These are phyloP conservation scores for Acrocyrtus sp. DNA, from an alignment of 2,888 invertebrate genomes.

Conservation along the genomic window DNA sequence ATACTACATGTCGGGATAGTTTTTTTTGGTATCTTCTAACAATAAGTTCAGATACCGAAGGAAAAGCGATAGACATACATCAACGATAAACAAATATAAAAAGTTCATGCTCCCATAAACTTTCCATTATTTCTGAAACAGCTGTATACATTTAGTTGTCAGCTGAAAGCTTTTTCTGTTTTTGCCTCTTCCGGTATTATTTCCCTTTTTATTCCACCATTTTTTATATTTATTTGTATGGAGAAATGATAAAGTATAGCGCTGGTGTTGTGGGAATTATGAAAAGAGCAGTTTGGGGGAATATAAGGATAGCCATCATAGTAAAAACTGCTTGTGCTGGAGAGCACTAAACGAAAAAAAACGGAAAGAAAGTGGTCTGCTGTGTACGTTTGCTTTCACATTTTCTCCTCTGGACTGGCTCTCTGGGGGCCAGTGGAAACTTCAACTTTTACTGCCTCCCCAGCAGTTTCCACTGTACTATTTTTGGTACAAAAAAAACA, in stretches of 20 bases:
- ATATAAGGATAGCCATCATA: slow-evolving; percentile 5
- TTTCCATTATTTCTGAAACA: too few relatives aligned
- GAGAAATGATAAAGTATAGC: slow-evolving; percentile 39
- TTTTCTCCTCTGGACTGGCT: slow-evolving; percentile 2
- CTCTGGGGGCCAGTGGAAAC: slow-evolving; percentile 21
- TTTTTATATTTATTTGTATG: too few relatives aligned
- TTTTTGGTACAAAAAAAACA: too few relatives aligned
- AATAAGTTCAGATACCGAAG: too few relatives aligned
- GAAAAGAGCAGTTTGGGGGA: slow-evolving; percentile 3
- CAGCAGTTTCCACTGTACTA: too few relatives aligned
- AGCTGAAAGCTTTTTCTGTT: slow-evolving; percentile 23
- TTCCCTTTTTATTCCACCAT: slow-evolving; percentile 32
- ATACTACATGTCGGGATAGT: too few relatives aligned
- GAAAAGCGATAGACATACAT: too few relatives aligned
- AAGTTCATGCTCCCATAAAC: too few relatives aligned
- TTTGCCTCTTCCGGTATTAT: slow-evolving; percentile 31
- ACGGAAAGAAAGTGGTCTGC: background rate
- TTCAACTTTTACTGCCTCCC: slow-evolving; percentile 24
- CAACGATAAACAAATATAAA: too few relatives aligned
- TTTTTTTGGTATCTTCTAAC: too few relatives aligned
- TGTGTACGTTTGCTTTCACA: slow-evolving; percentile 15
- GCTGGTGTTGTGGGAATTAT: slow-evolving; percentile 24
- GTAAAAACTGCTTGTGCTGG: background rate
- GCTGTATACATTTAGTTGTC: slow-evolving; percentile 31
- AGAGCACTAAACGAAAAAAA: background rate